phyloP scores from a whole-genome alignment of 1,140 invertebrate genomes.

The Calliphora vicina region DNA sequence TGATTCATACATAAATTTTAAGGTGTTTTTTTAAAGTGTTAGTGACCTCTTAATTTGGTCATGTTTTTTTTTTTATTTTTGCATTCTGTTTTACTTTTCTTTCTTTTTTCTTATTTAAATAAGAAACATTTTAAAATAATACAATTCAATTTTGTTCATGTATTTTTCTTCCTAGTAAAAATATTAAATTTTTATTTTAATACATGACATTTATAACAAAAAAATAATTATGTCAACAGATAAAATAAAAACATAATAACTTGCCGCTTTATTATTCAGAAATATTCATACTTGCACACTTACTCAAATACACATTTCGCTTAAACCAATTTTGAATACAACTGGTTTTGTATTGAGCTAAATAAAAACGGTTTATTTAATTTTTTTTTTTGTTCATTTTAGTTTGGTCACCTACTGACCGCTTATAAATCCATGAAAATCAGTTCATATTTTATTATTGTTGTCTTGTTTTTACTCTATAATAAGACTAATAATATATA shows the following conservation, averaged over 20 bases:
- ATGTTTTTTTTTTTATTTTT: background rate
- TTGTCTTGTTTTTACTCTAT: too few species aligned
- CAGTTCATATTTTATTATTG: background rate
- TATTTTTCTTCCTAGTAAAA: too few species aligned
- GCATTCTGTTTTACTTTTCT: background rate
- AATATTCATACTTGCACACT: too few species aligned
- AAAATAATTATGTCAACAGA: too few species aligned
- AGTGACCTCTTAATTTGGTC: background rate
- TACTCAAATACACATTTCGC: too few species aligned
- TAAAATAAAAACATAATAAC: too few species aligned
- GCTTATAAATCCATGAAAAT: background rate
- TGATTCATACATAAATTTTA: background rate
- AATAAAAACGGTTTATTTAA: background rate
- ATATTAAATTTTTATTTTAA: too few species aligned
- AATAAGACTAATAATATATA: too few species aligned
- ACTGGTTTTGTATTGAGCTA: background rate
- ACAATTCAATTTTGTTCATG: background rate
- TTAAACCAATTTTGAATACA: background rate
- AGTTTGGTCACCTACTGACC: slow-evolving; percentile 6
- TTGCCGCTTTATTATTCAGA: too few species aligned
- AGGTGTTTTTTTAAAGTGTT: slow-evolving; percentile 8
- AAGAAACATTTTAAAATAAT: background rate
- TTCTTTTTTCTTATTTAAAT: background rate
- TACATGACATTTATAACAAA: too few species aligned
- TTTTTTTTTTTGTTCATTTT: background rate